Evolutionary conservation across 1,140 invertebrate genomes (phyloP).

Genomic region (Vollenhovia emeryi): DNA sequence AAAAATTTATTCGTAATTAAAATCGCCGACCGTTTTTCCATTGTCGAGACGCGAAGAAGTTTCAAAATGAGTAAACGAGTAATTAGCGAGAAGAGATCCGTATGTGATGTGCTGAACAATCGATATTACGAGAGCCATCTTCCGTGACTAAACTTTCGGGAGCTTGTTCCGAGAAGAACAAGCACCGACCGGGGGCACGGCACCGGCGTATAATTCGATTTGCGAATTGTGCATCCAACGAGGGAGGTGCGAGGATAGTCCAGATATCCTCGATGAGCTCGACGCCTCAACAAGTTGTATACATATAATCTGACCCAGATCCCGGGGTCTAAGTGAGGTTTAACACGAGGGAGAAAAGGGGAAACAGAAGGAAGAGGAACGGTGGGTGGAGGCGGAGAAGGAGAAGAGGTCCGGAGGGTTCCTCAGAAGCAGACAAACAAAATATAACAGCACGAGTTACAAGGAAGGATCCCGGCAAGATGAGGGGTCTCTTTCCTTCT

Average conservation of each 20-base stretch:
- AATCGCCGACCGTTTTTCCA: background rate
- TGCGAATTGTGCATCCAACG: constrained; percentile 65
- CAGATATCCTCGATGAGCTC: constrained; percentile 62
- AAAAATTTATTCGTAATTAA: background rate
- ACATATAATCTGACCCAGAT: constrained; percentile 82
- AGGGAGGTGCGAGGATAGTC: constrained; percentile 53
- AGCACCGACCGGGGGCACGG: background rate
- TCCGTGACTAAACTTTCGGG: background rate
- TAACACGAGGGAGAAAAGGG: constrained; percentile 69
- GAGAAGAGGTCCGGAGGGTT: constrained; percentile 70
- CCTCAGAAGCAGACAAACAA: constrained; percentile 80
- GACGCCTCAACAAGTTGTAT: constrained; percentile 79
- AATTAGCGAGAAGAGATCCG: background rate
- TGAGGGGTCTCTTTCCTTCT: constrained; percentile 66
- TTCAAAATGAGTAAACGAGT: background rate
- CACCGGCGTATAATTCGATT: constrained; percentile 65
- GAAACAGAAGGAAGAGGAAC: constrained; percentile 53
- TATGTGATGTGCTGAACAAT: background rate
- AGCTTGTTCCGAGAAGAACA: constrained; percentile 13
- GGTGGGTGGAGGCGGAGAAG: constrained; percentile 13
- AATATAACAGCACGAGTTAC: constrained; percentile 79
- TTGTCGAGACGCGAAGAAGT: background rate
- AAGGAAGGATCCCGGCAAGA: constrained; percentile 75
- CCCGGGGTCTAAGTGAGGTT: constrained; percentile 77
- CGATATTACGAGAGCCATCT: background rate